Base-by-base conservation (phyloP, 2,888 invertebrate species). In the Phoenoteleia sp. region DNA sequence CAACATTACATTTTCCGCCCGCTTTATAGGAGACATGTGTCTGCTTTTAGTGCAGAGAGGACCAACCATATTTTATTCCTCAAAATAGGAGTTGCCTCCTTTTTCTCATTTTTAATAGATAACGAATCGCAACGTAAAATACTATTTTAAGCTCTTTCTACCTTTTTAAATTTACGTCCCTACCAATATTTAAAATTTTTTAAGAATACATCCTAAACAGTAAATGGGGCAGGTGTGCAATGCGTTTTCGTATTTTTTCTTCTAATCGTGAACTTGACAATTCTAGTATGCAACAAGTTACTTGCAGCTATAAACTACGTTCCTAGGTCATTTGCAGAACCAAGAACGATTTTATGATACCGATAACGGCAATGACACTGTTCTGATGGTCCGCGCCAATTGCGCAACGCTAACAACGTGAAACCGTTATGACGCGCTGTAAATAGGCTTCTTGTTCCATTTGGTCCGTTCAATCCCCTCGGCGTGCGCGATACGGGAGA, bases 341-440 rank as follows among this genome's bases (percentile, higher is more conserved):
- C 45, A 33, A 25, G 33, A 19, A 27, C 47, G 49, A 77, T 58
- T 67, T 77, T 67, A 60, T 60, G 77, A 69, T 47, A 36, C 4
- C 52, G 77, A 69, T 52, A 77, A 77, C 67, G 67, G 67, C 67
- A 69, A 23, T 49, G 77, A 49, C 77, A 77, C 77, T 67, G 67
- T 77, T 67, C 29, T 45, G 67, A 67, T 67, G 67, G 67, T 36
- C 47, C 64, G 77, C 67, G 49, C 77, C 77, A 67, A 77, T 67
- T 76, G 66, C 56, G 58, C 56, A 47, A 56, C 15, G 52, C 45
- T 77, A 64, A 75, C 75, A 67, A 58, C 45, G 19, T 45, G 47
- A 66, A 66, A 76, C 76, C 76, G 66, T 76, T 76, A 76, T 64
- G 54, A 54, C 39, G 19, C 21, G 62, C 62, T 54, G 64, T 75